Percentiles rank a stretch among this genome's conserved stretches.
Conservation (phyloP, 2,888 invertebrate species). For the Chloroclystis v-ata region DNA sequence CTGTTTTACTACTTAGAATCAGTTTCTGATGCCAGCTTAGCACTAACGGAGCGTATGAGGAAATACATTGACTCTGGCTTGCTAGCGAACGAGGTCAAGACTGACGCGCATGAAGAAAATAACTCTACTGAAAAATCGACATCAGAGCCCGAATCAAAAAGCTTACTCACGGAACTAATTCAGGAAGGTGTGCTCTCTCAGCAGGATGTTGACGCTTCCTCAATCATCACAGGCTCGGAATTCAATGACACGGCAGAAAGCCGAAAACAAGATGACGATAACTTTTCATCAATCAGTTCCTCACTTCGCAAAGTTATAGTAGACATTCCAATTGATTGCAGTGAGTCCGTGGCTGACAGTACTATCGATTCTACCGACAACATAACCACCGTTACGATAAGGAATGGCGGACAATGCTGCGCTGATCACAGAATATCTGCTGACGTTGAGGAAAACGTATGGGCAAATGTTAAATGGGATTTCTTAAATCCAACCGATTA, state of each 20-base stretch:
- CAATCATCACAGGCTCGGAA: conserved; percentile 57
- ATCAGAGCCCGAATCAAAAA: conserved; percentile 54
- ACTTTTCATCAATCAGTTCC: conserved; percentile 49
- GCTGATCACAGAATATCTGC: conserved; percentile 70
- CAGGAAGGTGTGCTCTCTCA: conserved; percentile 69
- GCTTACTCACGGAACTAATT: conserved; percentile 65
- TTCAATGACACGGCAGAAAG: conserved; percentile 49
- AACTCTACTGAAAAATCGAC: conserved; percentile 39
- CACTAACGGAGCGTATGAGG: conserved; percentile 68
- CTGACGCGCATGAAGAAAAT: conserved; percentile 40
- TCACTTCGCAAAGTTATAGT: conserved; percentile 62
- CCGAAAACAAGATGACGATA: conserved; percentile 60
- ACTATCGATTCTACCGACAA: conserved; percentile 61
- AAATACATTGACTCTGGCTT: conserved; percentile 74
- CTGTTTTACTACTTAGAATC: conserved; percentile 75
- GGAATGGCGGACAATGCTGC: conserved; percentile 64
- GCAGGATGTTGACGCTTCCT: conserved; percentile 66
- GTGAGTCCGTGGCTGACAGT: conserved; percentile 55
- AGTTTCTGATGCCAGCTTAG: conserved; percentile 70
- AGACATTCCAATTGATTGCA: conserved; percentile 63
- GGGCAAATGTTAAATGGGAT: conserved; percentile 72
- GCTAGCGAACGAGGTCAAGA: conserved; percentile 48
- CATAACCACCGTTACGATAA: conserved; percentile 62
- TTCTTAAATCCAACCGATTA: conserved; percentile 69
- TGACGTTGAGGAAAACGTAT: conserved; percentile 66